Base-by-base conservation (phyloP, 1,140 invertebrate genomes). In the Diabrotica virgifera region DNA sequence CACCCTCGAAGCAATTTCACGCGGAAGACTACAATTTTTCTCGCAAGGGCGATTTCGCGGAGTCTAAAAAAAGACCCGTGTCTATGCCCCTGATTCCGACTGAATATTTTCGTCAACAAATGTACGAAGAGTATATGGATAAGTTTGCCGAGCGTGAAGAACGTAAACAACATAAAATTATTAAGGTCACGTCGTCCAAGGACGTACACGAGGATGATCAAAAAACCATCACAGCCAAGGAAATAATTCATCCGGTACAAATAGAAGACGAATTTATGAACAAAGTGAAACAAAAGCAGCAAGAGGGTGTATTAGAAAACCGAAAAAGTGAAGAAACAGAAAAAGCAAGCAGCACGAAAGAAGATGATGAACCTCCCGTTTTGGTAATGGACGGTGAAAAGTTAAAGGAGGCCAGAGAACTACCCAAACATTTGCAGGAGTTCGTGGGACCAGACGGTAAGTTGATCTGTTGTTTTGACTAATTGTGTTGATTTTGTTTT, bases 81-180 rank as follows among this genome's bases (percentile, higher is more conserved):
- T 77, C 52, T 63, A 72, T 73, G 56, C 74, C 77, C 69, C 67
- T 81, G 60, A 79, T 81, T 66, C 79, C 79, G 67, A 81, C 81
- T 54, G 90, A 92, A 77, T 83, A 84, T 46, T 86, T 92, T 73
- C 83, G 90, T 7, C 85, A 88, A 65, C 83, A 86, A 75, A 93
- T 94, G 90, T 92, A 90, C 74, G 84, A 89, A 65, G 92, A 94
- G 77, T 94, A 92, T 78, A 85, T 91, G 75, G 81, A 84, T 71
- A 89, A 92, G 80, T 86, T 93, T 58, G 83, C 87, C 2, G 89
- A 91, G 77, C 83, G 90, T n/a, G 86, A 90, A 68, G 86, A 92
- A 73, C 82, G 91, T 36, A 89, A 88, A 60, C 85, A 90, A 55
- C 85, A 90, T 36, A 92, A 90, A 78, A 83, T 92, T 11, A 88